Evolutionary conservation across 2,797 vertebrate species (phyloP).

Genomic region (Anomalospiza imberbis): DNA sequence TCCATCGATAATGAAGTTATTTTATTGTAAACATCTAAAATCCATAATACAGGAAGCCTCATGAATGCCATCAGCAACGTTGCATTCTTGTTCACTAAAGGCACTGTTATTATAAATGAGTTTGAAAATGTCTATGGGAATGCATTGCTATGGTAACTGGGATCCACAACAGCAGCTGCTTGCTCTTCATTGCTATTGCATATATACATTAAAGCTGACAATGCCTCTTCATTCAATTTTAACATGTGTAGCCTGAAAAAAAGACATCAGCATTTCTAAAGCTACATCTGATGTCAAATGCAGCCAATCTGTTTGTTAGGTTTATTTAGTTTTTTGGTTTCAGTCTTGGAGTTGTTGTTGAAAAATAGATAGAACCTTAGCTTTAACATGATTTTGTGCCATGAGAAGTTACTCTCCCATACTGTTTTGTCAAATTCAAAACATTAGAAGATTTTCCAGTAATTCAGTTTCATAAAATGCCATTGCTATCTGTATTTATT

Average conservation of each 20-base stretch:
- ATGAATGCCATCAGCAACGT: neutral
- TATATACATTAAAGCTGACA: constrained; percentile 14
- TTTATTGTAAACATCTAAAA: neutral
- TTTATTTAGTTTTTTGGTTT: neutral
- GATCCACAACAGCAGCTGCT: constrained; percentile 44
- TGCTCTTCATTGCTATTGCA: constrained; percentile 1
- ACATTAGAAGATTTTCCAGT: neutral
- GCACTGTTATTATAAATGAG: constrained; percentile 15
- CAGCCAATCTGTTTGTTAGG: neutral
- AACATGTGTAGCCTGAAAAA: neutral
- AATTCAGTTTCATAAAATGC: neutral
- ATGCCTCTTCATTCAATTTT: neutral
- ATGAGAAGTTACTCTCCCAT: neutral
- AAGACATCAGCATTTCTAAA: neutral
- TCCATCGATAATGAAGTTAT: neutral
- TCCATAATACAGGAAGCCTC: neutral
- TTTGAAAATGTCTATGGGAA: constrained; percentile 28
- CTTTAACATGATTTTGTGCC: neutral
- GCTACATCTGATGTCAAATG: neutral
- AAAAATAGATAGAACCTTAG: neutral
- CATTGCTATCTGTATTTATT: neutral
- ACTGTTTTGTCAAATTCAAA: neutral
- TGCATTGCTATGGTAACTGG: constrained; percentile 65
- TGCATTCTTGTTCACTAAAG: constrained; percentile 26
- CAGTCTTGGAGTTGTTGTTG: neutral